Evolutionary conservation across 2,113 vertebrate genomes (phyloP).

Genomic region (Hypocryptadius cinnamomeus): DNA sequence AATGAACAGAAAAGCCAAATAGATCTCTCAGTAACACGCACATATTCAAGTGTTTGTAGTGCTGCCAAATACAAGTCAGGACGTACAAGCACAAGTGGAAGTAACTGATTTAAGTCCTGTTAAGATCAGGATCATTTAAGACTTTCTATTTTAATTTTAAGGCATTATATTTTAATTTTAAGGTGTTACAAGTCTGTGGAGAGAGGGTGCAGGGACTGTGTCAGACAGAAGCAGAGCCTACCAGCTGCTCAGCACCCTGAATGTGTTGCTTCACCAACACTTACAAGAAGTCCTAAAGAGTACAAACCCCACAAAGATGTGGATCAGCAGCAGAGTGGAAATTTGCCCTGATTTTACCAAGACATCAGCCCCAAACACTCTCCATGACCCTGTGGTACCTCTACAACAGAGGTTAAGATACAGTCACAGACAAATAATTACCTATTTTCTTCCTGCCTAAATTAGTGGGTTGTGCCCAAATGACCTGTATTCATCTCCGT

Average conservation of each 20-base stretch:
- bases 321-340: not conserved
- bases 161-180: not conserved
- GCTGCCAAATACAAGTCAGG: not conserved
- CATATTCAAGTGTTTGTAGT: not conserved
- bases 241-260: not conserved
- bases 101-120: not conserved
- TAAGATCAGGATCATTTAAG: not conserved
- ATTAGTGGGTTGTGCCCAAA: not conserved
- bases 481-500: not conserved
- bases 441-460: not conserved
- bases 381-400: not conserved
- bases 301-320: rapidly evolving
- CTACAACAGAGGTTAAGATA: not conserved
- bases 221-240: not conserved
- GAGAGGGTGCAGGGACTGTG: not conserved
- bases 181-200: not conserved
- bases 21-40: not conserved
- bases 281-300: not conserved
- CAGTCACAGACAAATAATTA: not conserved
- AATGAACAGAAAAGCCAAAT: not conserved
- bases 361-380: not conserved
- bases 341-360: not conserved
- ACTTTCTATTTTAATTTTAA: not conserved
- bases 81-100: not conserved
- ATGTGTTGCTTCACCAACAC: not conserved